A percentile compares a stretch with the other conserved stretches of the same genome.
Evolutionary conservation across 2,113 vertebrate genomes (phyloP).

Genomic region (Triplophysa siluroides): DNA sequence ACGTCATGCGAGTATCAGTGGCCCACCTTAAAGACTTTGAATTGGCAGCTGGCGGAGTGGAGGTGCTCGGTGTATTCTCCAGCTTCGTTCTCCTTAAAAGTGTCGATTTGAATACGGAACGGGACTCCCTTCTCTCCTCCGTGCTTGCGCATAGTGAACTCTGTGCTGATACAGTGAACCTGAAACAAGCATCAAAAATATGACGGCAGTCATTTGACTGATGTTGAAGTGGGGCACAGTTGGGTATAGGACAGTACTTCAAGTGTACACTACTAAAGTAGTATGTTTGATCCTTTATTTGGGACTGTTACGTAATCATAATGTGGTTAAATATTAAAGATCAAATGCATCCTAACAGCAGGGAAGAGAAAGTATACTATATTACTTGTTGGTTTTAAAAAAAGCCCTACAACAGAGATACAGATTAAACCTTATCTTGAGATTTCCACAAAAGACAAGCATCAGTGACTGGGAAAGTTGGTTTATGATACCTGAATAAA

Average conservation of each 20-base stretch:
- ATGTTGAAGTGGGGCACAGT: too few species aligned
- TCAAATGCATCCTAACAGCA: too few species aligned
- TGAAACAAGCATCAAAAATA: slow-evolving; percentile 56
- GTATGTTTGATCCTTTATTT: too few species aligned
- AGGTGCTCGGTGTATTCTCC: slow-evolving; percentile 95
- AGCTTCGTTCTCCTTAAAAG: slow-evolving; percentile 88
- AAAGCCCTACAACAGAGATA: background rate
- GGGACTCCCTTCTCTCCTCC: slow-evolving; percentile 97
- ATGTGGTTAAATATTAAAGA: too few species aligned
- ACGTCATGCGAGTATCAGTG: background rate
- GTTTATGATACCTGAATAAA: slow-evolving; percentile 89
- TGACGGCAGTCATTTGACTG: background rate
- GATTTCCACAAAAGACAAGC: background rate
- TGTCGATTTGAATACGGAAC: slow-evolving; percentile 96
- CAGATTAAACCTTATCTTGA: background rate
- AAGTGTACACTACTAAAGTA: too few species aligned
- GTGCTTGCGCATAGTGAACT: slow-evolving; percentile 98
- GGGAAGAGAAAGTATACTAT: too few species aligned
- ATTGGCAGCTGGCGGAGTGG: slow-evolving; percentile 97
- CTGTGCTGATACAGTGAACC: slow-evolving; percentile 99
- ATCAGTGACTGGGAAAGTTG: background rate
- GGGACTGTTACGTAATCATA: too few species aligned
- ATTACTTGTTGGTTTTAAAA: background rate
- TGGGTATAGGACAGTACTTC: too few species aligned
- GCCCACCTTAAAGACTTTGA: slow-evolving; percentile 98